Percentiles rank a stretch among this genome's conserved stretches.
phyloP scores from a whole-genome alignment of 1,140 invertebrate genomes.

The Penaeus japonicus region DNA sequence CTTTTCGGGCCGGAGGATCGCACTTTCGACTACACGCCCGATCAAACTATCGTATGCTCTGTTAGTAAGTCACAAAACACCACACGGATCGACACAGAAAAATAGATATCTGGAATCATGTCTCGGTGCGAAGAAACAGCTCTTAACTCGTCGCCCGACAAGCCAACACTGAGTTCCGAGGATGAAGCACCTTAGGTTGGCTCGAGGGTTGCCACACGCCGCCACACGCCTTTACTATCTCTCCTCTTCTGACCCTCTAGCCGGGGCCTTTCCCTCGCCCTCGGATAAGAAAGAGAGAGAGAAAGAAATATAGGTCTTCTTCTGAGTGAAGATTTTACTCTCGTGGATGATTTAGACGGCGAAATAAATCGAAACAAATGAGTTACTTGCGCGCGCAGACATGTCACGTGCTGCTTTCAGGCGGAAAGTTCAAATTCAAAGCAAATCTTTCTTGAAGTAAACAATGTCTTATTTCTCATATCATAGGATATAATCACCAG shows the following conservation, averaged over 20 bases:
- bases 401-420: too few species aligned
- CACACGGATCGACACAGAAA: slow-evolving; percentile 26
- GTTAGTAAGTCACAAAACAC: slow-evolving; percentile 23
- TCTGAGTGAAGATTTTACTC: too few species aligned
- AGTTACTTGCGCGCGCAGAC: too few species aligned
- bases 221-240: not conserved
- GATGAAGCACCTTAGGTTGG: not conserved
- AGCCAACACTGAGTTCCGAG: slow-evolving; percentile 18
- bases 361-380: too few species aligned
- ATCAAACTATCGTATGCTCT: not conserved
- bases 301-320: too few species aligned
- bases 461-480: too few species aligned
- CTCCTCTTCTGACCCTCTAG: not conserved
- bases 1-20: not conserved
- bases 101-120: not conserved
- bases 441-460: too few species aligned
- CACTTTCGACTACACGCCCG: not conserved
- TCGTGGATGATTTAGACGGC: too few species aligned
- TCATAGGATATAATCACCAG: too few species aligned
- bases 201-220: not conserved
- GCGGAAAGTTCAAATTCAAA: too few species aligned
- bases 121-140: not conserved
- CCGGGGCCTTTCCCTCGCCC: too few species aligned
- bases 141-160: slow-evolving; percentile 13
- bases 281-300: too few species aligned